Percentiles rank a stretch among this genome's conserved stretches.
Conservation (phyloP, 2,888 invertebrate genomes). For the Tetanocera ferruginea region DNA sequence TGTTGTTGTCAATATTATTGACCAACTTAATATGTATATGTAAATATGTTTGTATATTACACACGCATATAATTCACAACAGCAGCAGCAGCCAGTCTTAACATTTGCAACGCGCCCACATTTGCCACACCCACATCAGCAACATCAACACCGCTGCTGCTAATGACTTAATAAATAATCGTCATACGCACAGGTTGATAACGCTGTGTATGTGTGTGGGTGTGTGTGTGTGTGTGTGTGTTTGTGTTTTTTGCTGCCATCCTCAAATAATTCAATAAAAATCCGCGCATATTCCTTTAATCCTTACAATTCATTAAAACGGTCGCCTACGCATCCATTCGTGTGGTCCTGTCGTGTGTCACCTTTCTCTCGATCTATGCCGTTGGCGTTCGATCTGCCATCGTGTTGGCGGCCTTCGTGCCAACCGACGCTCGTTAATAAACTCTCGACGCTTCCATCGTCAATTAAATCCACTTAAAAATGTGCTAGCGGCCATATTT, state of each 20-base stretch:
- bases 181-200: constrained; percentile 49
- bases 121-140: background rate
- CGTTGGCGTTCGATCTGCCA: background rate
- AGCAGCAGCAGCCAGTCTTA: constrained; percentile 11
- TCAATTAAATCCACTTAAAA: constrained; percentile 68
- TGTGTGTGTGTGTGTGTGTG: constrained; percentile 1
- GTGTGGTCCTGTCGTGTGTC: background rate
- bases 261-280: constrained; percentile 69
- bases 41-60: background rate
- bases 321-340: constrained; percentile 47
- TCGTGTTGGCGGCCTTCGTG: background rate
- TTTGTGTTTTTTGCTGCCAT: constrained; percentile 48
- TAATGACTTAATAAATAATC: constrained; percentile 69
- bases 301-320: constrained; percentile 70
- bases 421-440: constrained; percentile 8
- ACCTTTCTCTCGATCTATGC: background rate
- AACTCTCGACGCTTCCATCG: constrained; percentile 50
- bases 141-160: constrained; percentile 43
- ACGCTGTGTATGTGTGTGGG: constrained; percentile 16
- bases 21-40: constrained; percentile 24
- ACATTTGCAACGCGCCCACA: background rate
- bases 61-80: constrained; percentile 6
- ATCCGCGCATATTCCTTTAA: constrained; percentile 70
- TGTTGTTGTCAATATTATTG: constrained; percentile 18
- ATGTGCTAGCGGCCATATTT: constrained; percentile 44